A percentile compares a stretch with the other conserved stretches of the same genome.
These are phyloP conservation scores for Galeopsomyia nigrocyanea DNA, from an alignment of 2,888 invertebrate species.

Conservation along the genomic window DNA sequence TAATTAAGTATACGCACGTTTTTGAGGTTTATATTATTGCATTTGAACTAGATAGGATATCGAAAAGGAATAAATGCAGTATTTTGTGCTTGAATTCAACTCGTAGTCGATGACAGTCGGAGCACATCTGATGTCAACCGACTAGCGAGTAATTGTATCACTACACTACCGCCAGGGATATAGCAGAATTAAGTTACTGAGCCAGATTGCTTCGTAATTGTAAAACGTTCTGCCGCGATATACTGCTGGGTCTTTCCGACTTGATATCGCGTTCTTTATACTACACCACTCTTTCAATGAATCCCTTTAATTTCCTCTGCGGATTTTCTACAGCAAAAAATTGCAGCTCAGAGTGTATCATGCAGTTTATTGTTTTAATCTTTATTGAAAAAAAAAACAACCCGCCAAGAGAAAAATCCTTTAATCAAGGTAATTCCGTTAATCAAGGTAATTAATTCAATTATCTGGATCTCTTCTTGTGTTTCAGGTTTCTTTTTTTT, in stretches of 20 bases:
- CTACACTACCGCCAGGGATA: conserved; percentile 43
- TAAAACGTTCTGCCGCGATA: conserved; percentile 46
- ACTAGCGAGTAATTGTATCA: conserved; percentile 40
- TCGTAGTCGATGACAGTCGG: conserved; percentile 8
- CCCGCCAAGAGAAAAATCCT: background rate
- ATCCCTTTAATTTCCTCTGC: background rate
- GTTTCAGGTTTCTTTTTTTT: conserved; percentile 92
- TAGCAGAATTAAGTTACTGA: conserved; percentile 48
- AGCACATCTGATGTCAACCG: conserved; percentile 17
- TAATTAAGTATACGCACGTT: too few relatives aligned
- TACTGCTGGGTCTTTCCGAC: conserved; percentile 4
- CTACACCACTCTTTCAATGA: conserved; percentile 4
- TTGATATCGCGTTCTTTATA: conserved; percentile 33
- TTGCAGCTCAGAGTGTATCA: conserved; percentile 1
- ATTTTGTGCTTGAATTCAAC: conserved; percentile 26
- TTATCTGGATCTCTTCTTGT: background rate
- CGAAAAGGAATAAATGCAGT: too few relatives aligned
- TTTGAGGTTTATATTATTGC: too few relatives aligned
- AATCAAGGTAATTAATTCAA: background rate
- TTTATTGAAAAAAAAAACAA: background rate
- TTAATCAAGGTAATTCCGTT: too few relatives aligned
- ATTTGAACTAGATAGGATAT: too few relatives aligned
- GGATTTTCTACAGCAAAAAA: background rate
- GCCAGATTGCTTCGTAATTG: conserved; percentile 53
- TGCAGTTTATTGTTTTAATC: background rate